Conservation (phyloP, 2,113 vertebrate genomes). For the Serinus canaria region DNA sequence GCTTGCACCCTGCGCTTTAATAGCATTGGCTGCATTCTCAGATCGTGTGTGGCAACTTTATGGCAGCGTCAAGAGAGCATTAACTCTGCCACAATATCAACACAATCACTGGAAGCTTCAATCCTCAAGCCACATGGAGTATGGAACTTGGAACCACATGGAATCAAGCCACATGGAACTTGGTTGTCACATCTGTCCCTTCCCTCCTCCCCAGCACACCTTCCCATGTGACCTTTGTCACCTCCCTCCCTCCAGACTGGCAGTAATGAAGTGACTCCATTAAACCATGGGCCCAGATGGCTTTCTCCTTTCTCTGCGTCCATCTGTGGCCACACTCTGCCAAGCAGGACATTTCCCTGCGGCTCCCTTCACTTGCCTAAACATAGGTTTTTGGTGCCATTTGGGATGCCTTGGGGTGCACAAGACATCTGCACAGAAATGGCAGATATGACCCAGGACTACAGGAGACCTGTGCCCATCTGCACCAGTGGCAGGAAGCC, state of each 20-base stretch:
- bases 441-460: not conserved
- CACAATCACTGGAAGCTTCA: not conserved
- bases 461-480: conserved; percentile 18
- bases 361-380: not conserved
- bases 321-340: not conserved
- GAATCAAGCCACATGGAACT: not conserved
- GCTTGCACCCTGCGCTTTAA: not conserved
- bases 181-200: not conserved
- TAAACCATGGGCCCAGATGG: not conserved
- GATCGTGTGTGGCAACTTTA: not conserved
- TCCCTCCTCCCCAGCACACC: not conserved
- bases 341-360: not conserved
- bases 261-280: not conserved
- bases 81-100: not conserved
- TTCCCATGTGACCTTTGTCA: not conserved
- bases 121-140: not conserved
- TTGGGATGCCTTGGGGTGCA: not conserved
- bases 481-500: conserved; percentile 21
- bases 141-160: not conserved
- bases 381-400: not conserved
- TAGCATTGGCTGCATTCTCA: not conserved
- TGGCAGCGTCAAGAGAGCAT: not conserved
- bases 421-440: conserved; percentile 16
- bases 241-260: not conserved
- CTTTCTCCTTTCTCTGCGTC: not conserved